Conservation (phyloP, 1,140 invertebrate species). For the Drosophila burlai region DNA sequence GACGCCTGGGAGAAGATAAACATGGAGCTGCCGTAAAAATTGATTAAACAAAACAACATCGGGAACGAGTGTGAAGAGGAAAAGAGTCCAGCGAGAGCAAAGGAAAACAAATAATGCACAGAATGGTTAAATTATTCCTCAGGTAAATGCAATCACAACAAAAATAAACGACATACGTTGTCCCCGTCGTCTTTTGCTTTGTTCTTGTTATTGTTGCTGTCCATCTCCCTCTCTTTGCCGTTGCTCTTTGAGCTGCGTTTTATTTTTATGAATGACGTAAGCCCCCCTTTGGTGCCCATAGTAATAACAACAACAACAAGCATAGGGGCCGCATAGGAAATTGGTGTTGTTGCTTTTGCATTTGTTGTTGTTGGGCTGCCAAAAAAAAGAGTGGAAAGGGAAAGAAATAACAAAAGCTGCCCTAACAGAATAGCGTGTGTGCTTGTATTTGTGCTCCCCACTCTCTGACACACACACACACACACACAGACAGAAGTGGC, state of each 20-base stretch:
- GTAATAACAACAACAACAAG: slow-evolving; percentile 56
- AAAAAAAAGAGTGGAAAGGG: slow-evolving; percentile 23
- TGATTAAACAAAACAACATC: slow-evolving; percentile 39
- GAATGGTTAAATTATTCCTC: slow-evolving; percentile 80
- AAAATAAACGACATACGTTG: slow-evolving; percentile 15
- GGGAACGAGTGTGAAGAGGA: neutral
- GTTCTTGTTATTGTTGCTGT: slow-evolving; percentile 22
- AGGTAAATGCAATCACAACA: slow-evolving; percentile 65
- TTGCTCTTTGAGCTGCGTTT: slow-evolving; percentile 54
- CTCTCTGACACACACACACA: slow-evolving; percentile 15
- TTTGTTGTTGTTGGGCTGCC: slow-evolving; percentile 16
- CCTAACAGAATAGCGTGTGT: slow-evolving; percentile 4
- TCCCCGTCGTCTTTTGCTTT: neutral
- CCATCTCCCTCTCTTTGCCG: slow-evolving; percentile 18
- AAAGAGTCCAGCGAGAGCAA: neutral
- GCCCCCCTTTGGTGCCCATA: slow-evolving; percentile 53
- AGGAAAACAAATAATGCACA: slow-evolving; percentile 61
- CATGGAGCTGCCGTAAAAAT: slow-evolving; percentile 30
- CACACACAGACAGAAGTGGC: slow-evolving; percentile 56
- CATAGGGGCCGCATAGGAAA: slow-evolving; percentile 15
- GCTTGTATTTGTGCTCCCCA: slow-evolving; percentile 20
- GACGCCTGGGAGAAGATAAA: neutral
- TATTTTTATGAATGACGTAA: slow-evolving; percentile 84
- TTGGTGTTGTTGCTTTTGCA: slow-evolving; percentile 33
- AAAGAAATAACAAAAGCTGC: slow-evolving; percentile 20